These are phyloP conservation scores for Ptychobarbus kaznakovi DNA, from an alignment of 2,797 vertebrate genomes.

Conservation along the genomic window DNA sequence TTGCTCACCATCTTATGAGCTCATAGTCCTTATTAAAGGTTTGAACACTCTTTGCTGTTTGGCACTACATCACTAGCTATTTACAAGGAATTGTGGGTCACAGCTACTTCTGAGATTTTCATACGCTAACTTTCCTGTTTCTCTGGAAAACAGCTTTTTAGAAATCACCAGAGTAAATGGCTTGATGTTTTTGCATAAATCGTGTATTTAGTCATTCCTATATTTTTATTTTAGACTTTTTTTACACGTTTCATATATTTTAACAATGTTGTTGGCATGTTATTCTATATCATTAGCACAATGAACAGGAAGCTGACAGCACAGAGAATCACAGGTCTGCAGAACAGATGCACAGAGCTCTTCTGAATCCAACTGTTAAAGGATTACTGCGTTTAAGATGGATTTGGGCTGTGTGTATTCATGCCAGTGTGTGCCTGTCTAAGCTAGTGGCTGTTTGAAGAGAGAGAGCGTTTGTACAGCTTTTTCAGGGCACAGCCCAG, in stretches of 20 bases:
- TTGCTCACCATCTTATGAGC: neutral
- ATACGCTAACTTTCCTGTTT: constrained; percentile 13
- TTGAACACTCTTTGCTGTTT: neutral
- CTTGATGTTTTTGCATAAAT: neutral
- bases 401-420: constrained; percentile 40
- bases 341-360: constrained; percentile 38
- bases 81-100: neutral
- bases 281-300: neutral
- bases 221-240: neutral
- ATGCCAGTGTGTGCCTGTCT: constrained; percentile 30
- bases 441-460: constrained; percentile 14
- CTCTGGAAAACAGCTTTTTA: constrained; percentile 11
- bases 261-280: constrained; percentile 9
- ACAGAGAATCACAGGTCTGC: neutral
- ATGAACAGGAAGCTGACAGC: constrained; percentile 4
- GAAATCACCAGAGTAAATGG: neutral
- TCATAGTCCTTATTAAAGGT: neutral
- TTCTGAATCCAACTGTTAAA: constrained; percentile 44
- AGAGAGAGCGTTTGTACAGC: neutral
- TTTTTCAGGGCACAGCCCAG: constrained; percentile 26
- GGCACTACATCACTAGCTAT: neutral
- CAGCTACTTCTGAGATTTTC: constrained; percentile 6
- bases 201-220: neutral
- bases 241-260: neutral
- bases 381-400: constrained; percentile 54